Evolutionary conservation across 35 echinoderm and acorn worm species (phyloP).

Genomic region (Lytechinus variegatus): DNA sequence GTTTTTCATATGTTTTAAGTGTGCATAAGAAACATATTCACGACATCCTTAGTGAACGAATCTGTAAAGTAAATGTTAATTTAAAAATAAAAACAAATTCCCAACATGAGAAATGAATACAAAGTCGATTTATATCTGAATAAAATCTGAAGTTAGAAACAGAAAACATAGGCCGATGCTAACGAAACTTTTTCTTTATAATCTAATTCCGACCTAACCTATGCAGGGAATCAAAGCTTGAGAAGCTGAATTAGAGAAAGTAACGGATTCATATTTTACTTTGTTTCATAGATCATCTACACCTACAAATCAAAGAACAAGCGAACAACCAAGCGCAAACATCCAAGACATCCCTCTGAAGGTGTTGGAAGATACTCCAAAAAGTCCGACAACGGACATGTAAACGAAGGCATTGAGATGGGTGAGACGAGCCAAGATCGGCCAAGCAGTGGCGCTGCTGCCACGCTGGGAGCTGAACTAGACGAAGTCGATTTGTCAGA

Average conservation of each 20-base stretch:
- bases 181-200: too few relatives aligned
- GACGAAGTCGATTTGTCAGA: too few relatives aligned
- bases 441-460: not conserved
- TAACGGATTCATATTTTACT: not conserved
- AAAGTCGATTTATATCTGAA: not conserved
- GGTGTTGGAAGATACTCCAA: not conserved
- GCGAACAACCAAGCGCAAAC: not conserved
- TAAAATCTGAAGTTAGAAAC: not conserved
- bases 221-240: too few relatives aligned
- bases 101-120: not conserved
- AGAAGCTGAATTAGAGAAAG: too few relatives aligned
- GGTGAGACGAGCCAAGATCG: not conserved
- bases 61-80: too few relatives aligned
- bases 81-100: not conserved
- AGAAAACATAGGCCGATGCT: not conserved
- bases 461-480: too few relatives aligned
- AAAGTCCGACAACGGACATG: slow-evolving; percentile 43
- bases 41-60: too few relatives aligned
- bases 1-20: too few relatives aligned
- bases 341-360: slow-evolving; percentile 23
- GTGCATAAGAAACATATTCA: too few relatives aligned
- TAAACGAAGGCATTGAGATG: slow-evolving; percentile 50
- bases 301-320: slow-evolving; percentile 34
- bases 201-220: too few relatives aligned
- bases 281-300: slow-evolving; percentile 17